Conservation (phyloP, 2,797 vertebrate species). For the Channallabes apus region DNA sequence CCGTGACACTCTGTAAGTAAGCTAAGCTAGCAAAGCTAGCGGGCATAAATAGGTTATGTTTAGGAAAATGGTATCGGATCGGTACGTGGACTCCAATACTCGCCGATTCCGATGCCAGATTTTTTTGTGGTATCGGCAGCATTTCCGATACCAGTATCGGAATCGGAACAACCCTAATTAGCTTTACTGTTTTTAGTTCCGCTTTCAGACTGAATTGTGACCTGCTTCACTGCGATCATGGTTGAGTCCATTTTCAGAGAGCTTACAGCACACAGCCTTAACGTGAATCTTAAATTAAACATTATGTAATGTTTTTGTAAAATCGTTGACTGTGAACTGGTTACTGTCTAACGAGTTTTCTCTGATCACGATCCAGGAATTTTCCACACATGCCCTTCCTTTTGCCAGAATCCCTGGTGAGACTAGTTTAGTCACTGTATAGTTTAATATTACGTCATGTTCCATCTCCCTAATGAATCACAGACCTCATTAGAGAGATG, state of each 20-base stretch:
- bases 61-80: no score
- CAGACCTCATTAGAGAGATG: slow-evolving; percentile 22
- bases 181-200: background rate
- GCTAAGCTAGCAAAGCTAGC: no score
- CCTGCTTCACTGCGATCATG: background rate
- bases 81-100: no score
- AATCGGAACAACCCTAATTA: no score
- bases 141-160: no score
- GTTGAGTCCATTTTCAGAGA: background rate
- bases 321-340: background rate
- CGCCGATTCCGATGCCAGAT: no score
- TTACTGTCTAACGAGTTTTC: no score
- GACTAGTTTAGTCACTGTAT: slow-evolving; percentile 12
- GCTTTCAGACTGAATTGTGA: background rate
- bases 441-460: slow-evolving; percentile 16
- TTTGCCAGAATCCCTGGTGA: slow-evolving; percentile 2
- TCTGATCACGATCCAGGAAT: slow-evolving; percentile 4
- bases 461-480: slow-evolving; percentile 24
- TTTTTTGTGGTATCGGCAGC: no score
- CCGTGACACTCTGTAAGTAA: no score
- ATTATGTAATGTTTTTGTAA: background rate
- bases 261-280: background rate
- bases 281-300: background rate
- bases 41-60: no score
- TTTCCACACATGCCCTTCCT: background rate